Evolutionary conservation across 2,113 vertebrate genomes (phyloP).

Genomic region (Albula glossodonta): DNA sequence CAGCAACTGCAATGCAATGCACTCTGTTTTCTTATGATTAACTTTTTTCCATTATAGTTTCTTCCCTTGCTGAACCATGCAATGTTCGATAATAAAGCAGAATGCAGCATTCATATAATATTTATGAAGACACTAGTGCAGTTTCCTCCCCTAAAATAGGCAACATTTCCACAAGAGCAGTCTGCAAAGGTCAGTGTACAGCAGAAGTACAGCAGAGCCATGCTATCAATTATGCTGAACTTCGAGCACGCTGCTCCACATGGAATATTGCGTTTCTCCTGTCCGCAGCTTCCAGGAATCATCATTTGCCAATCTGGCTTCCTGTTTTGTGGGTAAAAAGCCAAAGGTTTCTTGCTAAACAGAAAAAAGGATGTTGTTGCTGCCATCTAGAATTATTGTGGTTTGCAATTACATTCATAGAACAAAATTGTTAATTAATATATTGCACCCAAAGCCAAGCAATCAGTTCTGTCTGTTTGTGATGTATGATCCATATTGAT

Average conservation of each 20-base stretch:
- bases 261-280: neutral
- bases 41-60: neutral
- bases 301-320: neutral
- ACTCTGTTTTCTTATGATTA: neutral
- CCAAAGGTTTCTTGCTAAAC: neutral
- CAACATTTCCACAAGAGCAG: neutral
- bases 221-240: neutral
- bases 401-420: neutral
- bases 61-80: neutral
- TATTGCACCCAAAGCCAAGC: neutral
- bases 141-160: conserved; percentile 1
- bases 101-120: conserved; percentile 6
- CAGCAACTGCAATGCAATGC: no score
- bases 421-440: neutral
- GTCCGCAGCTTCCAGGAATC: neutral
- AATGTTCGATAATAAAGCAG: neutral
- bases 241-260: neutral
- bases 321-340: neutral
- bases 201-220: neutral
- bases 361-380: neutral
- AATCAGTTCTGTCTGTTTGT: neutral
- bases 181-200: neutral
- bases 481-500: neutral
- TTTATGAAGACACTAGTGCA: neutral
- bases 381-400: neutral